Conservation (phyloP, 2,888 invertebrate species). For the Oscheius myriophilus region DNA sequence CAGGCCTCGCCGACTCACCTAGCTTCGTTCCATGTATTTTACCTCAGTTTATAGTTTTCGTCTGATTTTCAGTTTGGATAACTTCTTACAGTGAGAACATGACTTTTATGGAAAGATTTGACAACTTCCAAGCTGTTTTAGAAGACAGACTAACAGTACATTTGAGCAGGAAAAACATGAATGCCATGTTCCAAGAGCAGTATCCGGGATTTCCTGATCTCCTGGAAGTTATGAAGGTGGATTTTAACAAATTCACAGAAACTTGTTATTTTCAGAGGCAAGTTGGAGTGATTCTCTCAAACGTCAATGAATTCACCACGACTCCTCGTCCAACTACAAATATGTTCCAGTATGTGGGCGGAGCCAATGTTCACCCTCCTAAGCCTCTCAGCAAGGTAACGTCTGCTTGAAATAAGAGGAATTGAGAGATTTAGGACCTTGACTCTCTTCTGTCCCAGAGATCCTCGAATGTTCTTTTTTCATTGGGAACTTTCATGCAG, state of each 20-base stretch:
- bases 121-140: background rate
- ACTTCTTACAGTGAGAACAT: slow-evolving; percentile 16
- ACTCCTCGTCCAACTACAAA: slow-evolving; percentile 20
- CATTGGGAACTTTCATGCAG: slow-evolving; percentile 9
- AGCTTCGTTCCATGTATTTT: slow-evolving; percentile 5
- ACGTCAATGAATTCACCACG: slow-evolving; percentile 26
- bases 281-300: slow-evolving; percentile 11
- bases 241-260: background rate
- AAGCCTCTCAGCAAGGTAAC: slow-evolving; percentile 13
- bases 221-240: slow-evolving; percentile 1
- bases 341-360: slow-evolving; percentile 27
- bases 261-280: slow-evolving; percentile 9
- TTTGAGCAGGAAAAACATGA: background rate
- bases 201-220: slow-evolving; percentile 22
- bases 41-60: background rate
- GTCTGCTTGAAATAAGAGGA: background rate
- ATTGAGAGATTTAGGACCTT: slow-evolving; percentile 5
- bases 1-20: slow-evolving; percentile 7
- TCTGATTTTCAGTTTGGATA: slow-evolving; percentile 5
- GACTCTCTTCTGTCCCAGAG: background rate
- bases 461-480: slow-evolving; percentile 8
- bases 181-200: background rate
- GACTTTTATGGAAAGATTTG: slow-evolving; percentile 11
- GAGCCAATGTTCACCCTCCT: slow-evolving; percentile 7
- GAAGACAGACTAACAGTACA: background rate